Base-by-base conservation (phyloP, 2,797 vertebrate genomes). In the Echiichthys vipera region DNA sequence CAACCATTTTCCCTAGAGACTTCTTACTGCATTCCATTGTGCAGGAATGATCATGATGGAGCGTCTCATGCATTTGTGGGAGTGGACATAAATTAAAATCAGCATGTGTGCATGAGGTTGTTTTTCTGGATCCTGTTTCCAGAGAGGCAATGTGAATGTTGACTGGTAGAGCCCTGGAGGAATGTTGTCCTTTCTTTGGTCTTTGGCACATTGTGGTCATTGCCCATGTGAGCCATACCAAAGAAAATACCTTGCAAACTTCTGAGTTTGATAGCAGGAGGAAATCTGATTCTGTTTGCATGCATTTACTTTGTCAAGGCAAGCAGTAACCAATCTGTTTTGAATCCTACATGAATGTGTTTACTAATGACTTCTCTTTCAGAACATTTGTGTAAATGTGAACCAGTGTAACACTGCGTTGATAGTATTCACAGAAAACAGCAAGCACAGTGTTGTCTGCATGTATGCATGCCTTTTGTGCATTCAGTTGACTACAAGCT, bases 231-330 rank as follows among this genome's bases (percentile, higher is more conserved):
- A 71, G 24, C 22, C 32, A 34, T 61, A 89, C 90, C 90, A 91
- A 92, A 34, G 66, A 84, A 93, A 93, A 91, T 83, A 89, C 77
- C 65, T 70, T 53, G 27, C 64, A 84, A 86, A 85, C 82, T 77
- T 81, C 69, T 84, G 81, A 88, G 77, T 86, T 75, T 92, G 84
- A 94, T 92, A 91, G 88, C 54, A 65, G 71, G 36, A 47, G 30
- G 74, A 72, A 87, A 88, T 87, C 69, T 71, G 78, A 88, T 78
- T 80, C 76, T 84, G 53, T 69, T 70, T 87, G 75, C 65, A n/a
- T 66, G 54, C 53, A 62, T 63, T 81, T 55, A 69, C 70, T 84
- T 64, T 71, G 58, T 81, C 65, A 39, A 75, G 57, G 67, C 53
- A 51, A 81, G 74, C 63, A 24, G 53, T 77, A 67, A 88, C 59